Percentiles rank a stretch among this genome's conserved stretches.
These are phyloP conservation scores for Ptilorrhoa leucosticta DNA, from an alignment of 2,113 vertebrate genomes.

Conservation along the genomic window DNA sequence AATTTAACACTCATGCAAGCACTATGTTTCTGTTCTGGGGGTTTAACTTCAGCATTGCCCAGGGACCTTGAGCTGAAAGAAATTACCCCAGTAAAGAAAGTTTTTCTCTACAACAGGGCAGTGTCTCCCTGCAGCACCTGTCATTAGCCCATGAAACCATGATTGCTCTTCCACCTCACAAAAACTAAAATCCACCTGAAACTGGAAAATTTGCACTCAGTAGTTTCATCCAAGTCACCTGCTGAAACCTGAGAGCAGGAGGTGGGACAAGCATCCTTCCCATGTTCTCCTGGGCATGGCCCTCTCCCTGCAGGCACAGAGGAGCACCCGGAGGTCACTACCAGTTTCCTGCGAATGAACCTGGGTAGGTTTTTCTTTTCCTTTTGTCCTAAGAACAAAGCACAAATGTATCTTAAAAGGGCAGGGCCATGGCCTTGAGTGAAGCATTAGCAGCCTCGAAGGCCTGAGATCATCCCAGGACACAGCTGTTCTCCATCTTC, in stretches of 20 bases:
- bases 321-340: background rate
- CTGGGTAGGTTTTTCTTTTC: background rate
- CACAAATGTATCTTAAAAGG: background rate
- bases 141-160: accelerated
- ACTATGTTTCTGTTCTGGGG: background rate
- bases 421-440: background rate
- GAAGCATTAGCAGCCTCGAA: background rate
- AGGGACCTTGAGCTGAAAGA: background rate
- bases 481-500: background rate
- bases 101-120: background rate
- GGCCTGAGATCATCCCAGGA: background rate
- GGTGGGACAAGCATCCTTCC: background rate
- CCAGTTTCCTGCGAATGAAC: background rate
- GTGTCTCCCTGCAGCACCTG: background rate
- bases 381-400: background rate
- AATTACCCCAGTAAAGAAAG: background rate
- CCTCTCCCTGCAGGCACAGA: background rate
- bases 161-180: background rate
- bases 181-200: background rate
- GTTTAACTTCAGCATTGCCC: background rate
- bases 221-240: background rate
- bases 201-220: background rate
- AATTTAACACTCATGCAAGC: background rate
- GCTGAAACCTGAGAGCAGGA: background rate
- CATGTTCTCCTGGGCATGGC: accelerated